Conservation (phyloP, 2,888 invertebrate genomes). For the Drosophila sordidula region DNA sequence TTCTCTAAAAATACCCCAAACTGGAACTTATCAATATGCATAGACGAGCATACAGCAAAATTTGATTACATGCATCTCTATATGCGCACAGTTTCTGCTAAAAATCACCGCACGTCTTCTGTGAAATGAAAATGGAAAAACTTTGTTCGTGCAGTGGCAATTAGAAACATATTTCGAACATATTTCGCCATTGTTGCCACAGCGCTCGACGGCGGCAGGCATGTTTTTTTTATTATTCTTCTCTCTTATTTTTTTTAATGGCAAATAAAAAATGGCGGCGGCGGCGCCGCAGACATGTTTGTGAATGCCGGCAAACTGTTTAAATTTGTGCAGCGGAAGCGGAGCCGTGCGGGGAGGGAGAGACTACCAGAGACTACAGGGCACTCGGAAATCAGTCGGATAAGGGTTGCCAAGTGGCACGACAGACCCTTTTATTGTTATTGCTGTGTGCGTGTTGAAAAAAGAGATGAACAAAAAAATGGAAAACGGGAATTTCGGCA, state of each 20-base stretch:
- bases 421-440: constrained; percentile 39
- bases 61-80: constrained; percentile 28
- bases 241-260: constrained; percentile 24
- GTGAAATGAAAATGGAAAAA: constrained; percentile 38
- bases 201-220: constrained; percentile 20
- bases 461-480: neutral
- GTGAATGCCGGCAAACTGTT: constrained; percentile 59
- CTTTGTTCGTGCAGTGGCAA: constrained; percentile 39
- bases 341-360: neutral
- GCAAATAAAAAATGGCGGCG: constrained; percentile 58
- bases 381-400: constrained; percentile 36
- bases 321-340: constrained; percentile 32
- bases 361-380: constrained; percentile 30
- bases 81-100: constrained; percentile 10
- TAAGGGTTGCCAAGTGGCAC: constrained; percentile 19
- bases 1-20: constrained; percentile 5
- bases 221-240: constrained; percentile 11
- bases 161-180: constrained; percentile 65
- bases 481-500: constrained; percentile 10
- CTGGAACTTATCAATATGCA: constrained; percentile 43
- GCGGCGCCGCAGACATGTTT: constrained; percentile 63
- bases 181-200: constrained; percentile 36
- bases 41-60: constrained; percentile 7
- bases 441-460: constrained; percentile 24
- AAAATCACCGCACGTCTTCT: constrained; percentile 52